These are phyloP conservation scores for cat (Felis catus) DNA, from an alignment of 2,113 vertebrate genomes.

Conservation along the genomic window DNA sequence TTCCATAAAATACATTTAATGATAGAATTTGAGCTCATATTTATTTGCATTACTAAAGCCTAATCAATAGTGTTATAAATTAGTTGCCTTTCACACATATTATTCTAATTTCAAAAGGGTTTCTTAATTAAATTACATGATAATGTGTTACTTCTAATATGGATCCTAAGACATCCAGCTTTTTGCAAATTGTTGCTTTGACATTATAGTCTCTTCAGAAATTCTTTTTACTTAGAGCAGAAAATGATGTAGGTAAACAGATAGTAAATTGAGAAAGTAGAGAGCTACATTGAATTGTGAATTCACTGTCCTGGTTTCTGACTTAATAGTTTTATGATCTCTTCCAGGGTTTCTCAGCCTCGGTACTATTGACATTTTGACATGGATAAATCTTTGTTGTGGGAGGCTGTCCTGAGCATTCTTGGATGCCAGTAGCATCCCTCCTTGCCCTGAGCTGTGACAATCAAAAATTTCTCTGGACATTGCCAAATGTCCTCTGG, in stretches of 20 bases:
- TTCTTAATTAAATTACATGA: background rate
- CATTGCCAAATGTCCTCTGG: background rate
- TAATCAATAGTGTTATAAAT: background rate
- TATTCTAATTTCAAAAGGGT: background rate
- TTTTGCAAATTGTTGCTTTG: background rate
- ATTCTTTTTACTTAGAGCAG: background rate
- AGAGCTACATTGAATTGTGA: background rate
- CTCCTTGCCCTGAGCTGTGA: background rate
- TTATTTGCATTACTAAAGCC: slow-evolving; percentile 23
- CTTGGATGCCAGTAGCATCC: background rate
- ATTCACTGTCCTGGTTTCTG: background rate
- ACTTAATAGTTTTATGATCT: background rate
- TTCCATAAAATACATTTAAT: slow-evolving; percentile 15
- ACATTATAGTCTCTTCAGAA: background rate
- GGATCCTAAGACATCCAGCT: background rate
- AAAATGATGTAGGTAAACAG: background rate
- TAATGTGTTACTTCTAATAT: background rate
- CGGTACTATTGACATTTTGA: background rate
- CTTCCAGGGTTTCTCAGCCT: background rate
- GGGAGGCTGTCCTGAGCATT: background rate
- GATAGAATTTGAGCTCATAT: background rate
- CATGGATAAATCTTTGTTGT: background rate
- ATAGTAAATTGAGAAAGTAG: background rate
- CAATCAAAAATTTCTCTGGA: background rate
- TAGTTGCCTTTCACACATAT: background rate